Conservation (phyloP, 1,140 invertebrate species). For the Eumeta japonica region DNA sequence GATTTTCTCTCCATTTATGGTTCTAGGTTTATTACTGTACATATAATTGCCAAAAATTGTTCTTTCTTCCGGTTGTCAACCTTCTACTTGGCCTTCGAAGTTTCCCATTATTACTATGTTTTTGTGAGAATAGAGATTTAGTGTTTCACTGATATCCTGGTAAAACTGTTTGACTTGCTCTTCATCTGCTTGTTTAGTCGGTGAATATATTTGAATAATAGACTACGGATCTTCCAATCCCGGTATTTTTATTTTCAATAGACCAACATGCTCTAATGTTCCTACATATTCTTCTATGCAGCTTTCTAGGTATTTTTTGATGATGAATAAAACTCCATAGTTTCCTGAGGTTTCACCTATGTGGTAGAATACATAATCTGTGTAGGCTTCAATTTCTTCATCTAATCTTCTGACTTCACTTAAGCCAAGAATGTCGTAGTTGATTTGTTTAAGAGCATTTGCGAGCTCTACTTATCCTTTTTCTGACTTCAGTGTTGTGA, state of each 20-base stretch:
- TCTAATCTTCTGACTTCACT: slow-evolving; percentile 6
- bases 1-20: no score
- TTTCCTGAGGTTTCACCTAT: slow-evolving; percentile 4
- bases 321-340: slow-evolving; percentile 4
- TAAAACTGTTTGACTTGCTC: no score
- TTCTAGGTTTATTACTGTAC: no score
- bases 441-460: slow-evolving; percentile 1
- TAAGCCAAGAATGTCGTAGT: slow-evolving; percentile 3
- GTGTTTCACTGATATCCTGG: no score
- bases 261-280: slow-evolving; percentile 1
- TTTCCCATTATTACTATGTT: no score
- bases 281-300: neutral
- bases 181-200: no score
- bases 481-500: slow-evolving; percentile 4
- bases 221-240: no score
- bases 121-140: no score
- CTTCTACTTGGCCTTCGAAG: no score
- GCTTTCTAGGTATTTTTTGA: slow-evolving; percentile 3
- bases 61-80: no score
- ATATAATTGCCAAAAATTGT: no score
- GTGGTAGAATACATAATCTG: slow-evolving; percentile 2
- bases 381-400: slow-evolving; percentile 1
- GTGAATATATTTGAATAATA: no score
- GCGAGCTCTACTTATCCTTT: neutral
- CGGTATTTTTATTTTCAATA: slow-evolving; percentile 5